Conservation (phyloP, 2,888 invertebrate genomes). For the Drosophila pseudotalamancana region DNA sequence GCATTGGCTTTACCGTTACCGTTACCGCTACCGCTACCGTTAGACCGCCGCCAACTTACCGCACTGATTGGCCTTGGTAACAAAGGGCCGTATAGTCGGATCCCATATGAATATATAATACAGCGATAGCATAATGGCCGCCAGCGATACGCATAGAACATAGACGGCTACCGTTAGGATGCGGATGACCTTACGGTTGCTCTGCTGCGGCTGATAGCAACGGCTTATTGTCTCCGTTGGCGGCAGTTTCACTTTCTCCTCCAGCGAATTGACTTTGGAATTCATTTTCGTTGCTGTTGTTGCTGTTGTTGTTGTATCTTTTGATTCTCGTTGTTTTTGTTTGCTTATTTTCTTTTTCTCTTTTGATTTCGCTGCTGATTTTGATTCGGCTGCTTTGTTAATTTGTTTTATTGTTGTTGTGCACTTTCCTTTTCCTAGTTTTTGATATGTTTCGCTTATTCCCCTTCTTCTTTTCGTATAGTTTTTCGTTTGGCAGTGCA, state of each 20-base stretch:
- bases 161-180: constrained; percentile 97
- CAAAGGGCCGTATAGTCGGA: constrained; percentile 86
- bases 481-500: constrained; percentile 58
- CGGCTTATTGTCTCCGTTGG: constrained; percentile 84
- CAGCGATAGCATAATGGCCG: constrained; percentile 95
- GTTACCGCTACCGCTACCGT: background rate
- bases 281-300: constrained; percentile 69
- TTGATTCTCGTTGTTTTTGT: background rate
- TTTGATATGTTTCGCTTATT: constrained; percentile 23
- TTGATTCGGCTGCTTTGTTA: constrained; percentile 23
- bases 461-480: constrained; percentile 3
- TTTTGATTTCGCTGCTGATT: constrained; percentile 13
- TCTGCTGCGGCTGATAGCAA: constrained; percentile 88
- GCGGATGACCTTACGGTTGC: constrained; percentile 89
- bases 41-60: constrained; percentile 74
- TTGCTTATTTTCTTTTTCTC: background rate
- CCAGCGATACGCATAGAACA: constrained; percentile 96
- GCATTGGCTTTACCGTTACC: background rate
- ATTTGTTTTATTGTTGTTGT: constrained; percentile 20
- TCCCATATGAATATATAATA: constrained; percentile 98
- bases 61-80: constrained; percentile 82
- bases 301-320: background rate
- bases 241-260: constrained; percentile 84
- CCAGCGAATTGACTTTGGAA: constrained; percentile 83
- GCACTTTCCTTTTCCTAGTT: constrained; percentile 35